Conservation (phyloP, 2,888 invertebrate species). For the Calliopum simillimum region DNA sequence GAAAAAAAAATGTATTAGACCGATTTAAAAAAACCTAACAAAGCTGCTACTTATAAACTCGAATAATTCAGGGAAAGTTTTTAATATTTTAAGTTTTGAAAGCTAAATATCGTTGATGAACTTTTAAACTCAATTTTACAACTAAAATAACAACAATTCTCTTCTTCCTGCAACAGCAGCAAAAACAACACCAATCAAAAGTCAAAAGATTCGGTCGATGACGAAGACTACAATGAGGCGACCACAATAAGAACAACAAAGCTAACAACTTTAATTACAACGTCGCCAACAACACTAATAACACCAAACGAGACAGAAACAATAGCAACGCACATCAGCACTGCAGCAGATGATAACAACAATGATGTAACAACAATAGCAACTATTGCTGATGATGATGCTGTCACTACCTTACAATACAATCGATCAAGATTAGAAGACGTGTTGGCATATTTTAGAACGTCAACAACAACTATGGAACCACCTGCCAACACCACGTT, state of each 20-base stretch:
- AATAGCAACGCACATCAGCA: not conserved
- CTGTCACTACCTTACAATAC: not conserved
- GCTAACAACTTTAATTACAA: not conserved
- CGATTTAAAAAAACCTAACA: too few species aligned
- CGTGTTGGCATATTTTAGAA: conserved; percentile 24
- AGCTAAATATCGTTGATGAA: too few species aligned
- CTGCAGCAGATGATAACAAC: not conserved
- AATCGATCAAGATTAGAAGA: conserved; percentile 7
- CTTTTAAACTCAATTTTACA: too few species aligned
- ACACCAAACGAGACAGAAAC: not conserved
- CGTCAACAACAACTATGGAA: conserved; percentile 19
- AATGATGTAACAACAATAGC: not conserved
- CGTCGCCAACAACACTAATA: not conserved
- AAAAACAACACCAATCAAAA: too few species aligned
- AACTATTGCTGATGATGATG: not conserved
- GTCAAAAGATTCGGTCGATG: not conserved
- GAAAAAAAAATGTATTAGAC: too few species aligned
- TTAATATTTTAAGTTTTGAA: too few species aligned
- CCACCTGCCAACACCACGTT: not conserved
- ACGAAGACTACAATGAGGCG: conserved; percentile 41
- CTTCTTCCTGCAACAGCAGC: too few species aligned
- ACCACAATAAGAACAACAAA: not conserved
- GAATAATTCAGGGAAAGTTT: too few species aligned
- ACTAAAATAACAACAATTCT: too few species aligned
- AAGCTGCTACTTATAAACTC: too few species aligned